These are phyloP conservation scores for Bergia puertoricense DNA, from an alignment of 92 coral and sea anemone genomes.

Conservation along the genomic window DNA sequence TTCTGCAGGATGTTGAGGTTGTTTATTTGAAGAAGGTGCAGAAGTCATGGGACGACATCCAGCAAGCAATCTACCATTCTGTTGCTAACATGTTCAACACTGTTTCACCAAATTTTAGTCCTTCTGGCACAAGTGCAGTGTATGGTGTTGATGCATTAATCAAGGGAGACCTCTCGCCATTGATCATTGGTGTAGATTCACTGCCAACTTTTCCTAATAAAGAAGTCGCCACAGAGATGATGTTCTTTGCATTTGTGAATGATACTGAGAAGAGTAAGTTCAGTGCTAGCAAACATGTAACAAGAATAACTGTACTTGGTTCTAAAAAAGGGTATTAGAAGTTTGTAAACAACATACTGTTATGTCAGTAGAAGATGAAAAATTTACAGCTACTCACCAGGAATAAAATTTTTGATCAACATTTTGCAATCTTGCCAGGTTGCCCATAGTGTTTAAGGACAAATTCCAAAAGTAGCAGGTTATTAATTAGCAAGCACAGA, in stretches of 20 bases:
- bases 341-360: neutral
- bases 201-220: slow-evolving; percentile 67
- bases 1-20: slow-evolving; percentile 51
- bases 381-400: too few relatives aligned
- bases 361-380: neutral
- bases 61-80: slow-evolving; percentile 48
- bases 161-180: slow-evolving; percentile 59
- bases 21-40: slow-evolving; percentile 51
- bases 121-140: slow-evolving; percentile 56
- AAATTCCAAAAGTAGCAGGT: too few relatives aligned
- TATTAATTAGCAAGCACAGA: too few relatives aligned
- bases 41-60: slow-evolving; percentile 61
- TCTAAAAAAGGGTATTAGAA: neutral
- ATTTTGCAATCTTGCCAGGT: too few relatives aligned
- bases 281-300: neutral
- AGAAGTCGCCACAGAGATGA: slow-evolving; percentile 62
- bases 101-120: slow-evolving; percentile 57
- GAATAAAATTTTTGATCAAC: too few relatives aligned
- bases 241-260: slow-evolving; percentile 54
- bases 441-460: too few relatives aligned
- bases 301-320: slow-evolving; percentile 29
- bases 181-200: slow-evolving; percentile 70
- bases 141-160: slow-evolving; percentile 81
- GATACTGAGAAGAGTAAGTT: slow-evolving; percentile 9
- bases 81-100: slow-evolving; percentile 65